Percentiles rank a stretch among this genome's conserved stretches.
These are phyloP conservation scores for Globodera ellingtonae DNA, from an alignment of 1,140 invertebrate genomes.

Conservation along the genomic window DNA sequence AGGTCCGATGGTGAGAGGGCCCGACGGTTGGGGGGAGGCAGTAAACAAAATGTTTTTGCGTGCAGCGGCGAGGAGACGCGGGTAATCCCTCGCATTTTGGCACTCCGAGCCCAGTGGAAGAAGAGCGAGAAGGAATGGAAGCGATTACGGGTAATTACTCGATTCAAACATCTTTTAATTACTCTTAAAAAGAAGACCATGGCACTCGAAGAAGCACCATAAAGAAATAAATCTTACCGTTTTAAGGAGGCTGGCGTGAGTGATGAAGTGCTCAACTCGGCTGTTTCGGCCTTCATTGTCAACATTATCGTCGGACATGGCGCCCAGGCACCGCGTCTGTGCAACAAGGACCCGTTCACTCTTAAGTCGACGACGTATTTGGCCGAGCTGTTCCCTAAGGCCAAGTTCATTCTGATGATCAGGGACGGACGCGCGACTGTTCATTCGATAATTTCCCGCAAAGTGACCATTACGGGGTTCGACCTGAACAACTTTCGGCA, in stretches of 20 bases:
- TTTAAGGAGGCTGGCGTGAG: slow-evolving; percentile 84
- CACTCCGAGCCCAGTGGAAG: slow-evolving; percentile 87
- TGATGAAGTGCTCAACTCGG: slow-evolving; percentile 86
- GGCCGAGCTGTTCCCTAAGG: slow-evolving; percentile 72
- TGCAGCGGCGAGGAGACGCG: slow-evolving; percentile 74
- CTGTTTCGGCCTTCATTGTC: slow-evolving; percentile 91
- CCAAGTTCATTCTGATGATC: slow-evolving; percentile 97
- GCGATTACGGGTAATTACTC: slow-evolving; percentile 30
- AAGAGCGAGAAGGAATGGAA: slow-evolving; percentile 84
- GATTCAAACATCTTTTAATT: not conserved
- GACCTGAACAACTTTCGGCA: slow-evolving; percentile 88
- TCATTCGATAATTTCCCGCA: slow-evolving; percentile 94
- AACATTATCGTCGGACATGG: slow-evolving; percentile 91
- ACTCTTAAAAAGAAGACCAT: no score
- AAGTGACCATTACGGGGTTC: slow-evolving; percentile 95
- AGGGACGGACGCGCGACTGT: slow-evolving; percentile 94
- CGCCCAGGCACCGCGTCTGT: slow-evolving; percentile 82
- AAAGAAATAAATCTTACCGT: not conserved
- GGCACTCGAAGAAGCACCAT: no score
- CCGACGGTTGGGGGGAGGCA: not conserved
- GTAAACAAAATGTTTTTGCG: slow-evolving; percentile 9
- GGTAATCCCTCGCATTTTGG: slow-evolving; percentile 88
- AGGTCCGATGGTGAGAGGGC: slow-evolving; percentile 77
- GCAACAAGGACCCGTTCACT: slow-evolving; percentile 97
- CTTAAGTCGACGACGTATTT: slow-evolving; percentile 87